Percentiles rank a stretch among this genome's conserved stretches.
phyloP scores from a whole-genome alignment of 2,888 invertebrate species.

The Drosophila meridionalis region DNA sequence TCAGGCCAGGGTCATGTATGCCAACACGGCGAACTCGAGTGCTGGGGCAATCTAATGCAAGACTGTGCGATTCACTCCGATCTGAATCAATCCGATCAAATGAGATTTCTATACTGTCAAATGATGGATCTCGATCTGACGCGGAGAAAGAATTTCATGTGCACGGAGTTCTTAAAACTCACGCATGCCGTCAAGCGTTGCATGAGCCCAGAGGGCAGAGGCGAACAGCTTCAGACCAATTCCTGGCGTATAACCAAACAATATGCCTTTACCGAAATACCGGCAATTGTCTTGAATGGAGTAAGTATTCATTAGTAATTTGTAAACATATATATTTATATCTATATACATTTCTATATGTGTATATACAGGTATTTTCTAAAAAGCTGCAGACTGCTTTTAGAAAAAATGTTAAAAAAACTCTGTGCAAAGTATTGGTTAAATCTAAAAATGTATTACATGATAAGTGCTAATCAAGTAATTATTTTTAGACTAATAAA shows the following conservation, averaged over 20 bases:
- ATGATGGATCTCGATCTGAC: constrained; percentile 77
- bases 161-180: constrained; percentile 77
- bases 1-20: constrained; percentile 86
- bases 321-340: neutral
- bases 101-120: constrained; percentile 86
- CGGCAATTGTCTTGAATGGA: constrained; percentile 86
- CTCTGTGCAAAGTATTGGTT: constrained; percentile 24
- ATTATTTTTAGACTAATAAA: neutral
- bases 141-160: constrained; percentile 28
- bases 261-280: constrained; percentile 84
- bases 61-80: constrained; percentile 86
- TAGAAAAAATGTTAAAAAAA: neutral
- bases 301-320: constrained; percentile 75
- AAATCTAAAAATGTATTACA: constrained; percentile 12
- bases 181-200: constrained; percentile 75
- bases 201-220: constrained; percentile 76
- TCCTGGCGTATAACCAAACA: constrained; percentile 84
- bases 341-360: neutral
- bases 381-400: constrained; percentile 9
- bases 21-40: constrained; percentile 88
- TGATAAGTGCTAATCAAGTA: constrained; percentile 9
- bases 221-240: constrained; percentile 83
- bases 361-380: constrained; percentile 7
- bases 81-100: constrained; percentile 81
- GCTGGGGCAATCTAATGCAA: constrained; percentile 87